Base-by-base conservation (phyloP, 2,797 vertebrate genomes). In the Choloepus didactylus region DNA sequence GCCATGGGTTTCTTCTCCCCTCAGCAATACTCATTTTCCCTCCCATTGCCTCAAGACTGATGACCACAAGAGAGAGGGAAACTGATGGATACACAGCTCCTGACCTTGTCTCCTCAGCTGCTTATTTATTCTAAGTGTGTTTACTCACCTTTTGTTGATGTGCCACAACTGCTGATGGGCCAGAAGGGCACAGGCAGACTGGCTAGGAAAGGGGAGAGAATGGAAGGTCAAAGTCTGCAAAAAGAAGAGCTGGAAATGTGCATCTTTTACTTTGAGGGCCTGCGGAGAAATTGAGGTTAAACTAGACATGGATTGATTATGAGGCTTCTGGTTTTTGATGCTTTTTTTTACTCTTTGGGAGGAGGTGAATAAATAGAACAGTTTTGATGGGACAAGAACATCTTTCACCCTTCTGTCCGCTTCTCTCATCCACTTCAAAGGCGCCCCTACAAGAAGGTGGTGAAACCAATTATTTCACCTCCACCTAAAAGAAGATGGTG, bases 91-190 rank as follows among this genome's bases (percentile, higher is more conserved):
- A 46, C 46, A 19, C 35, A 59, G 85, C 44, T 93, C 83, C 88
- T 82, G 70, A 84, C 88, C 46, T 66, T 75, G 86, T 56, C 51
- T 44, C 80, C 79, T 93, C 0, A 1, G 60, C 59, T 75, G 62
- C 88, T 90, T 64, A 23, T 60, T 96, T 76, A 59, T 82, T 75
- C 75, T 38, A 18, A 85, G 25, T n/a, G 21, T 94, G 73, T 80
- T 87, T 44, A 14, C 66, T 89, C 19, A 23, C 69, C 23, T 95
- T 91, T 87, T 70, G 41, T 93, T 31, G 62, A 46, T 83, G 70
- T 25, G 41, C 11, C 29, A 79, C n/a, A 88, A 75, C 44, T 25
- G 59, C 46, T 1, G 2, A 54, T 8, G 18, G n/a, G 21, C 49
- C 38, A n/a, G 23, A 72, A 88, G 12, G n/a, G 27, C n/a, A 18